Evolutionary conservation across 2,888 invertebrate species (phyloP), one percentile per base, ranked within the genome.

Genomic region (Darwinula stevensoni): DNA sequence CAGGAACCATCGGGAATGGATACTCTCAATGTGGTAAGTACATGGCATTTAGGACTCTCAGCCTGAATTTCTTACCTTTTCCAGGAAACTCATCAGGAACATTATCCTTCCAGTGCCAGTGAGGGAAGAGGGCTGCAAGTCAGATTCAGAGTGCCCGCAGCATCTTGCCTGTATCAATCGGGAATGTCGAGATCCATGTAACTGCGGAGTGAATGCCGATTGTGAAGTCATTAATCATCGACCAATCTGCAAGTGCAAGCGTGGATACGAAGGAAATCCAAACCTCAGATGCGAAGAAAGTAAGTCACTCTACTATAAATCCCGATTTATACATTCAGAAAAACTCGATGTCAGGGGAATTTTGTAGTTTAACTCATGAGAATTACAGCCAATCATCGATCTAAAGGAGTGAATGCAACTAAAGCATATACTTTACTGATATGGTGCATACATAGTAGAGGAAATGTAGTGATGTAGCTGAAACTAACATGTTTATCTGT

Each of bases 121-220:
- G 67, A 68, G 75, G 41, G 76, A 13, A 14, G 28, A 28, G 14
- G 28, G 82, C 42, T 84, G 84, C 44, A 65, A 73, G 41, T 65
- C 67, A 31, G 74, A 82, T 47, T 66, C 67, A 32, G 78, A 80
- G 40, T 84, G 84, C 47, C 65, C 74, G 4, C 58, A 70, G 31
- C 65, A 64, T 29, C 68, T 76, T 50, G 69, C 73, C 15, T 82
- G 82, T 45, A 62, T 78, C 40, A 69, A 74, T 44, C 63, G 67
- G 36, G 64, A 73, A 44, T 82, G 82, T 47, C 55, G 67, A 9
- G 67, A 76, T 47, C 69, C 75, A 2, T 82, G 80, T 43, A 72
- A 71, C 32, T 82, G 82, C 44, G 80, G 80, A 14, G 40, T 52
- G 1, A 69, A 72, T 38, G 76, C 80, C n/a, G 53, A 64, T 17